Evolutionary conservation across 1,140 invertebrate genomes (phyloP).

Genomic region (Microplitis mediator): DNA sequence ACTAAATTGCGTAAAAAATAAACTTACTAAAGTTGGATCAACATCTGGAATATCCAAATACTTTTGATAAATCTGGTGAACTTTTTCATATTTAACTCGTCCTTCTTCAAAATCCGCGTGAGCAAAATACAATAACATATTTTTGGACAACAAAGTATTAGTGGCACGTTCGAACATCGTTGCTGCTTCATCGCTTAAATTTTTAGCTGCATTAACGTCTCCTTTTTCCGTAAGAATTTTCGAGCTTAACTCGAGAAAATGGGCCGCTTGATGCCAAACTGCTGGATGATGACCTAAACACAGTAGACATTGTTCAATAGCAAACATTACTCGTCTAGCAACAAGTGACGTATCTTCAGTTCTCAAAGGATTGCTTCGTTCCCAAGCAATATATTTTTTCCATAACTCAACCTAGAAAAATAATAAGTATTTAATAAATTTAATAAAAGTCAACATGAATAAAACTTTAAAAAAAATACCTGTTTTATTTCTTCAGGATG

Average conservation of each 20-base stretch:
- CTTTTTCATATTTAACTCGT: slow-evolving; percentile 94
- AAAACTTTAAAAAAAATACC: slow-evolving; percentile 62
- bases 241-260: slow-evolving; percentile 92
- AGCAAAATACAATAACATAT: slow-evolving; percentile 94
- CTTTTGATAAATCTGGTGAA: slow-evolving; percentile 94
- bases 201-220: slow-evolving; percentile 88
- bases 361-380: slow-evolving; percentile 93
- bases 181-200: slow-evolving; percentile 92
- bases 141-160: slow-evolving; percentile 84
- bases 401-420: slow-evolving; percentile 88
- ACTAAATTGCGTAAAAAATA: slow-evolving; percentile 19
- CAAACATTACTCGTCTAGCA: slow-evolving; percentile 95
- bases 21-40: slow-evolving; percentile 89
- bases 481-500: slow-evolving; percentile 92
- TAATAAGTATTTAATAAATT: slow-evolving; percentile 21
- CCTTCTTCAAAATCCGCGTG: slow-evolving; percentile 99
- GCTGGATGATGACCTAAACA: slow-evolving; percentile 97
- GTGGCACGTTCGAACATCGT: slow-evolving; percentile 93
- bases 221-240: slow-evolving; percentile 94
- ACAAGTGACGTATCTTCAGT: slow-evolving; percentile 94
- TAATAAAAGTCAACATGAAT: slow-evolving; percentile 10
- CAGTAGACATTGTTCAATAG: slow-evolving; percentile 95
- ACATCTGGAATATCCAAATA: slow-evolving; percentile 87
- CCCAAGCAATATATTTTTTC: slow-evolving; percentile 99
- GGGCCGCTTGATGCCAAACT: slow-evolving; percentile 98